Evolutionary conservation across 2,888 invertebrate species (phyloP).

Genomic region (Meteorus colon): DNA sequence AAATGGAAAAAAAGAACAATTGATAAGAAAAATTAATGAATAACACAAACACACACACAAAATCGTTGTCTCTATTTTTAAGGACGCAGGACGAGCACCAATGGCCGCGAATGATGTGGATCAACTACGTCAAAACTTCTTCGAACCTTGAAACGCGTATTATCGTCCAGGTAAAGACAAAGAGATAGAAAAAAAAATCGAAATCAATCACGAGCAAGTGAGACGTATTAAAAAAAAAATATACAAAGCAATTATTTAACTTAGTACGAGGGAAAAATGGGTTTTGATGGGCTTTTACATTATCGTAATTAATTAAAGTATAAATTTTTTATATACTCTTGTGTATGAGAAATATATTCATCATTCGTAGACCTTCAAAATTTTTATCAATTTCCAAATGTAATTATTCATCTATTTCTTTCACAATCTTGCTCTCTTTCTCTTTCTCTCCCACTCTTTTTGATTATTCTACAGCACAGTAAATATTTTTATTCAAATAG

Average conservation of each 20-base stretch:
- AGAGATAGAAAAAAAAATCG: constrained; percentile 6
- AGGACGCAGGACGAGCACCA: constrained; percentile 43
- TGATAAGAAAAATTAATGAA: constrained; percentile 11
- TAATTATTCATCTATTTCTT: background rate
- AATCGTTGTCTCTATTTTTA: constrained; percentile 41
- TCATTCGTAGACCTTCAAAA: background rate
- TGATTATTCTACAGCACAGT: constrained; percentile 1
- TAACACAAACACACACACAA: constrained; percentile 25
- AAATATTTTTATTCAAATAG: background rate
- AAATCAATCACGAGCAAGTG: background rate
- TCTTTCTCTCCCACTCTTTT: background rate
- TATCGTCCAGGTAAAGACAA: constrained; percentile 41
- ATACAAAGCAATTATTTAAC: constrained; percentile 1
- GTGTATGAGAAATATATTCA: background rate
- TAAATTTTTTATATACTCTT: background rate
- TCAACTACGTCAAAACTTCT: constrained; percentile 32
- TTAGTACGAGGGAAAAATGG: background rate
- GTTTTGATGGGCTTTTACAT: constrained; percentile 15
- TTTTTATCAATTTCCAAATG: background rate
- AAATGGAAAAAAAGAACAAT: background rate
- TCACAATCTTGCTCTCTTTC: background rate
- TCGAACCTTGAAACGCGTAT: constrained; percentile 40
- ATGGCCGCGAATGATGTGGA: constrained; percentile 42
- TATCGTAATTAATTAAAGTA: constrained; percentile 34
- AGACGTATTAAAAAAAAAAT: background rate